Evolutionary conservation across 1,140 invertebrate genomes (phyloP), one percentile per base, ranked within the genome.

Genomic region (Vollenhovia emeryi): DNA sequence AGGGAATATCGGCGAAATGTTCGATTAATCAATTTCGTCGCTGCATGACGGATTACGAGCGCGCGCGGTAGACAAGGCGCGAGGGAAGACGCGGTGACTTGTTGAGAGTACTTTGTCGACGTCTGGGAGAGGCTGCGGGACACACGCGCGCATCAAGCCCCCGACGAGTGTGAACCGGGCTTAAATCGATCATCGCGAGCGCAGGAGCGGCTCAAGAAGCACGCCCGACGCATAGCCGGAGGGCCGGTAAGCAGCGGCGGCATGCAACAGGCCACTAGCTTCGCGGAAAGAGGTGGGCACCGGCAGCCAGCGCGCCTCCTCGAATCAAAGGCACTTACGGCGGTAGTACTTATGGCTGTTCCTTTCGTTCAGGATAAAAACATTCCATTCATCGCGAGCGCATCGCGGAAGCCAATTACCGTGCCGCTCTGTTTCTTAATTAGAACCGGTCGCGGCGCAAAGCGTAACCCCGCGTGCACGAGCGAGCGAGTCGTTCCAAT

Each of bases 221-320:
- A 86, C 84, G 86, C 57, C 88, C 71, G 87, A 68, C 89, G 88
- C 83, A 89, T 87, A 83, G 86, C 79, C 87, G 57, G 86, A 89
- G 87, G 87, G 84, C 48, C 57, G 75, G 86, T 45, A 60, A 50
- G 64, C 84, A 79, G 40, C 78, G 69, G 83, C 79, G 85, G 87
- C 87, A 85, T 89, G 90, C 85, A 90, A 89, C 82, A 88, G 84
- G 87, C 84, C 86, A 87, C 89, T 84, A 75, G 89, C 78, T 89
- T 89, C 79, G 84, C 80, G 52, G 87, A 89, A 89, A 83, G 84
- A 83, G 86, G 1, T n/a, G 86, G 76, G 69, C 62, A 33, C 48
- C 52, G 64, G 57, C 82, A 79, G 74, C 57, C 66, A 87, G 83
- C 59, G 71, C 57, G 40, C 73, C 60, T 78, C 76, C 85, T 62